Evolutionary conservation across 2,797 vertebrate species (phyloP).

Genomic region (Orientallactaga sibirica): DNA sequence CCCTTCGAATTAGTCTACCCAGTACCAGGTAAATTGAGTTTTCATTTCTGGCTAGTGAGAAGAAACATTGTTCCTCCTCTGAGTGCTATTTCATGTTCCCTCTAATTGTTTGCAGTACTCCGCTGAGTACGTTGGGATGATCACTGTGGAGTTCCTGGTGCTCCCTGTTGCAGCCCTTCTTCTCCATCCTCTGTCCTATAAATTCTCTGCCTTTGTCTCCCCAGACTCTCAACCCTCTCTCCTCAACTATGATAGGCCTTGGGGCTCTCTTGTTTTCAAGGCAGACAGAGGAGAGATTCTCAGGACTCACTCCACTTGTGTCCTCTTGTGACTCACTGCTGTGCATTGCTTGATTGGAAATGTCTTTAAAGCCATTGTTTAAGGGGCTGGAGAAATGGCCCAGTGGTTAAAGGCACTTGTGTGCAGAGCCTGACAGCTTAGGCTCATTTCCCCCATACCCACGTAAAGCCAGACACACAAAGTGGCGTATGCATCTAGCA

Average conservation of each 20-base stretch:
- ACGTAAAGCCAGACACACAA: too few relatives aligned
- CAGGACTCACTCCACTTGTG: constrained; percentile 23
- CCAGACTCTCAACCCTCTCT: background rate
- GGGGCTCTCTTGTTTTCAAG: background rate
- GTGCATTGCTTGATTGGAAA: background rate
- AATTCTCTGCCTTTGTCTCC: background rate
- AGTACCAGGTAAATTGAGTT: constrained; percentile 11
- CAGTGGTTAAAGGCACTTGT: too few relatives aligned
- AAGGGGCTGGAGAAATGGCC: too few relatives aligned
- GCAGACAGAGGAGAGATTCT: background rate
- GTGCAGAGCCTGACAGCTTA: too few relatives aligned
- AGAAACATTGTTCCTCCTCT: background rate
- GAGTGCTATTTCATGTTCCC: background rate
- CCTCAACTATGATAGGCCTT: background rate
- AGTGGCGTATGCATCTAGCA: too few relatives aligned
- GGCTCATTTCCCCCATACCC: too few relatives aligned
- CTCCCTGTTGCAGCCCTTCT: background rate
- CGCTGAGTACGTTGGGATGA: background rate
- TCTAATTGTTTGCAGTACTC: background rate
- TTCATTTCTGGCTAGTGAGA: constrained; percentile 3
- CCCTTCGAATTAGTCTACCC: background rate
- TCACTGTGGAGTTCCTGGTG: background rate
- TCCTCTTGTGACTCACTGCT: background rate
- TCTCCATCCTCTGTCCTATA: background rate
- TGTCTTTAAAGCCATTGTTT: constrained; percentile 26